Evolutionary conservation across 2,888 invertebrate species (phyloP).

Genomic region (Molorchus minor): DNA sequence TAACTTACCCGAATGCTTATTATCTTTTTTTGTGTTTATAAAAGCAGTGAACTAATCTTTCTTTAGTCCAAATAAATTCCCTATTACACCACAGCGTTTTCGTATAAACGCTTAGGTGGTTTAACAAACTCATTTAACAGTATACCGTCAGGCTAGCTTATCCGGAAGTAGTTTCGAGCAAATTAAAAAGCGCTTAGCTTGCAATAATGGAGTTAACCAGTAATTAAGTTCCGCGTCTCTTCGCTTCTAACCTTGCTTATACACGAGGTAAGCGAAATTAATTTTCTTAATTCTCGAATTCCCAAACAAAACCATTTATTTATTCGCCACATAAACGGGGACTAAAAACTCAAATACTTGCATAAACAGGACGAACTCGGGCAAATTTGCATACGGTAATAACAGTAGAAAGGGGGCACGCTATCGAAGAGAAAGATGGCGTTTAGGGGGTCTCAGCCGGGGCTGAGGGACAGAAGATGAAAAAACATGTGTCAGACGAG

Average conservation of each 20-base stretch:
- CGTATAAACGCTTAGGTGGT: too few species aligned
- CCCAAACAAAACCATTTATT: conserved; percentile 55
- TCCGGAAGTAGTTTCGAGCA: conserved; percentile 1
- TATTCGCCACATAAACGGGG: conserved; percentile 53
- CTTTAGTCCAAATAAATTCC: too few species aligned
- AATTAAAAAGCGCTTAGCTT: conserved; percentile 27
- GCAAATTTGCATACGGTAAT: conserved; percentile 59
- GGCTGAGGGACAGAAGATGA: conserved; percentile 50
- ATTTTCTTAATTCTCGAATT: conserved; percentile 57
- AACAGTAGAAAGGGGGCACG: conserved; percentile 38
- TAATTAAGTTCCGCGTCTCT: conserved; percentile 11
- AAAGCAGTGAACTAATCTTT: too few species aligned
- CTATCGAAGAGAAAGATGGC: conserved; percentile 39
- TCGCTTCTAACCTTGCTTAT: conserved; percentile 3
- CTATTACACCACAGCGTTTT: too few species aligned
- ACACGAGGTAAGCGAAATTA: conserved; percentile 43
- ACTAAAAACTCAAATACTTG: conserved; percentile 56
- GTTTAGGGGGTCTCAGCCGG: conserved; percentile 31
- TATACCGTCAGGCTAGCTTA: not conserved
- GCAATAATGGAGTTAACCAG: conserved; percentile 19
- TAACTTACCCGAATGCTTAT: too few species aligned
- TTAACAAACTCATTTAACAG: too few species aligned
- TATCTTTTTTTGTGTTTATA: too few species aligned
- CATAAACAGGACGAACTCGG: conserved; percentile 60
- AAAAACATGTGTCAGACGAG: conserved; percentile 60